phyloP scores from a whole-genome alignment of 2,888 invertebrate species.

The Amphipyra berbera region DNA sequence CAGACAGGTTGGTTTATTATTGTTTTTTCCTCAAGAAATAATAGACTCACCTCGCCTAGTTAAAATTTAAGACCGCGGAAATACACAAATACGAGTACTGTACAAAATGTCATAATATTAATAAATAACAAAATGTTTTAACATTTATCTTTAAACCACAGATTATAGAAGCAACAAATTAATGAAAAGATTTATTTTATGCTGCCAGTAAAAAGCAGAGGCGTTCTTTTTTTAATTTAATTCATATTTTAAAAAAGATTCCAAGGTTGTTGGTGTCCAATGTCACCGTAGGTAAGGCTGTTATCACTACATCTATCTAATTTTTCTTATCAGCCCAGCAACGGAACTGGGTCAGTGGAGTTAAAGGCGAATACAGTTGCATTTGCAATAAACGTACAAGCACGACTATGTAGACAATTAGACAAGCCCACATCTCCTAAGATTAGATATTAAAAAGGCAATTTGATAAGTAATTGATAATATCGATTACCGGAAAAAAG shows the following conservation, averaged over 20 bases:
- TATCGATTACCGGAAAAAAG: constrained; percentile 20
- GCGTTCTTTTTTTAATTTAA: background rate
- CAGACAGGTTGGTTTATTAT: constrained; percentile 15
- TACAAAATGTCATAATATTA: background rate
- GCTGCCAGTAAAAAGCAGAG: background rate
- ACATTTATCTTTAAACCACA: no score
- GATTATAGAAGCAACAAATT: background rate
- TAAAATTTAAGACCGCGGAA: background rate
- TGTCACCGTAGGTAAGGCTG: constrained; percentile 80
- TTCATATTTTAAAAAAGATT: constrained; percentile 7
- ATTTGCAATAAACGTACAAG: constrained; percentile 52
- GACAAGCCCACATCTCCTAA: constrained; percentile 12
- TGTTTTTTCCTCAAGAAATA: constrained; percentile 2
- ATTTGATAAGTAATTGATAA: constrained; percentile 13
- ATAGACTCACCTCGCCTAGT: background rate
- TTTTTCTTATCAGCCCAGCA: constrained; percentile 77
- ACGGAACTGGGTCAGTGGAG: constrained; percentile 79
- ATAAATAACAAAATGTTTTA: background rate
- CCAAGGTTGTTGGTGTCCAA: constrained; percentile 79
- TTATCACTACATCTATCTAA: constrained; percentile 83
- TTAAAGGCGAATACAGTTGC: constrained; percentile 57
- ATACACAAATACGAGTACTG: background rate
- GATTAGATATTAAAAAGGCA: constrained; percentile 25
- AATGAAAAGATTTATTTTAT: background rate
- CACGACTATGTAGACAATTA: constrained; percentile 9